Base-by-base conservation (phyloP, 1,140 invertebrate genomes). In the Fopius arisanus region DNA sequence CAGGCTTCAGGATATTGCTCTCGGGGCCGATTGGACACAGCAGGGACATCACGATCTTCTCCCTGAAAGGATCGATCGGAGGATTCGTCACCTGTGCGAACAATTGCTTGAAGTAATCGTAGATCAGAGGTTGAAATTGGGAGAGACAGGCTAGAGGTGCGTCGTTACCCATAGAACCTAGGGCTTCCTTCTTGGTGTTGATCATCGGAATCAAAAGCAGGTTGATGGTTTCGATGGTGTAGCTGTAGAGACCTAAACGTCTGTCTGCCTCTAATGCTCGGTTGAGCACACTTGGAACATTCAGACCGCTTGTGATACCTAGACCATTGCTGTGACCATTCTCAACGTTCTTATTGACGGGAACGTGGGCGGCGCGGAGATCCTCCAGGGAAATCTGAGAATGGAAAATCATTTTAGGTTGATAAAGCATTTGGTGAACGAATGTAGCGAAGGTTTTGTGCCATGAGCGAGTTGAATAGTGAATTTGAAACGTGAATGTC, bases 161-260 rank as follows among this genome's bases (percentile, higher is more conserved):
- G 89, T 99, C 98, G 86, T 99, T 99, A 51, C 98, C 98, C 98
- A 99, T 99, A 3, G 97, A 98, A 31, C 98, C 98, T 12, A 99
- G 89, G 4, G 98, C 96, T 92, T 99, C 98, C 90, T 99, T 99
- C 96, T 97, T 97, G 75, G 96, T 97, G 81, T 95, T 93, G 75
- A 99, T 93, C 98, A 99, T 99, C 1, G 97, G 97, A 62, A 99
- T 83, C 12, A 99, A 88, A 12, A 99, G 89, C 90, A 99, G 91
- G 80, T 95, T 96, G 80, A 99, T 94, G 2, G 96, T 97, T 88
- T 99, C 98, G 41, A 97, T 93, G 5, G 96, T 98, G 86, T 98
- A 99, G 41, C 96, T 95, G 83, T 96, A 99, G 31, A 99, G 90
- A 2, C 95, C 92, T 2, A 99, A 90, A 23, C 98, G 89, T 66